Evolutionary conservation across 2,797 vertebrate genomes (phyloP), one percentile per base, ranked within the genome.

Genomic region (Cephalopachus bancanus): DNA sequence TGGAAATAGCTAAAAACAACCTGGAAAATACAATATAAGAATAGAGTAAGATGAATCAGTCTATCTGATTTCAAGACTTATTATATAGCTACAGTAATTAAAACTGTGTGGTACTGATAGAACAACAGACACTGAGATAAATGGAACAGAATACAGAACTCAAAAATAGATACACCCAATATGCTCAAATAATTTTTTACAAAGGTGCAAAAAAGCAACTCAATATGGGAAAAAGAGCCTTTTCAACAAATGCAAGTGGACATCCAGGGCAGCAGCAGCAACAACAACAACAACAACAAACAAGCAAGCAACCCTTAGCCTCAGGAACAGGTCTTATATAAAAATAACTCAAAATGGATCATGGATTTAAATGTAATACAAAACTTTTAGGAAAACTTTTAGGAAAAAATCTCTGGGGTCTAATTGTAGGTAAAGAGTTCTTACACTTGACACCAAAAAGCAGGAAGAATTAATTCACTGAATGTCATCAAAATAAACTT

Each of bases 401-500:
- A 95, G 22, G 60, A 57, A 44, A 81, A 83, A 53, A 62, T 76
- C 60, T 65, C 83, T 16, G 86, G 12, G 16, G 17, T 30, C 19
- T 74, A 67, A 62, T 53, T 5, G 44, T 65, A 89, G 30, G 20
- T 75, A 86, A 57, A 83, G 3, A 64, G 15, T 59, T 83, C 33
- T 37, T 78, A 91, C 53, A 64, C 33, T 83, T 62, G 22, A 83
- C 11, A 90, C 3, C 30, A 74, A 72, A 44, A 79, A 84, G 11
- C 10, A 79, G 65, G 84, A 84, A 71, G 67, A 89, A 55, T 2
- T 26, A 26, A 90, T n/a, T 67, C 59, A 60, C 2, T 22, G n/a
- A 49, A 86, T 64, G 69, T 80, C 4, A 65, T 79, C 37, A 94
- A 83, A 95, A 87, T 93, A 64, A 83, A 80, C n/a, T 69, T 26